Evolutionary conservation across 1,140 invertebrate species (phyloP).

Genomic region (Aphelenchoides fujianensis): DNA sequence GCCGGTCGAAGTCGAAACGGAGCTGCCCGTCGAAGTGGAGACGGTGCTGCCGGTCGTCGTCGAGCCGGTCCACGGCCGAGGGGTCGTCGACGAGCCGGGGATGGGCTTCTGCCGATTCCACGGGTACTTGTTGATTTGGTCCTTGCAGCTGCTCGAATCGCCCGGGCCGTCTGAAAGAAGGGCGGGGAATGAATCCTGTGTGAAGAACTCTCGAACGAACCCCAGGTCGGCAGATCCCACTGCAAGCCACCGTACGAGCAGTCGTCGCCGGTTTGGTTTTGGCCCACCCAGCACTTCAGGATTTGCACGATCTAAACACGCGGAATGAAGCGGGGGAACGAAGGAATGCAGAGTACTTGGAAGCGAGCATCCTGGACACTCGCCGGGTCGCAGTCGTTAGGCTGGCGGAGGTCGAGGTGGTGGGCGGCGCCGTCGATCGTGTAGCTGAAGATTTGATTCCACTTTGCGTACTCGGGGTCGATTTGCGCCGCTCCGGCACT

Average conservation of each 20-base stretch:
- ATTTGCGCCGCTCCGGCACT: constrained; percentile 73
- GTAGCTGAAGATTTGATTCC: constrained; percentile 64
- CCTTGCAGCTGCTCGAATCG: background rate
- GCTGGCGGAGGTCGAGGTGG: background rate
- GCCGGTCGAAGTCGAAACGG: background rate
- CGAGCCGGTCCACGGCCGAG: background rate
- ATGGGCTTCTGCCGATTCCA: background rate
- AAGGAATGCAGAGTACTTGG: background rate
- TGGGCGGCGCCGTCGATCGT: background rate
- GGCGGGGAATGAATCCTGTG: too few relatives aligned
- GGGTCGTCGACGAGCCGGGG: background rate
- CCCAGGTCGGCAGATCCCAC: background rate
- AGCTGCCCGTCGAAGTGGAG: background rate
- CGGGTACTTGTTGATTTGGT: background rate
- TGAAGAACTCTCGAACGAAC: too few relatives aligned
- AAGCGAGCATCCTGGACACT: background rate
- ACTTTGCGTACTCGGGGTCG: constrained; percentile 87
- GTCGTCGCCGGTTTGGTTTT: background rate
- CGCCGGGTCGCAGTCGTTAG: constrained; percentile 3
- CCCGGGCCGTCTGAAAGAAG: background rate
- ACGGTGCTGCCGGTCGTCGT: background rate
- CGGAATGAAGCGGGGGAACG: background rate
- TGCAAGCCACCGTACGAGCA: background rate
- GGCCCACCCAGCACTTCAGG: background rate
- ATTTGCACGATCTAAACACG: background rate